phyloP scores from a whole-genome alignment of 2,797 vertebrate genomes.

The Syndactyla subalaris region DNA sequence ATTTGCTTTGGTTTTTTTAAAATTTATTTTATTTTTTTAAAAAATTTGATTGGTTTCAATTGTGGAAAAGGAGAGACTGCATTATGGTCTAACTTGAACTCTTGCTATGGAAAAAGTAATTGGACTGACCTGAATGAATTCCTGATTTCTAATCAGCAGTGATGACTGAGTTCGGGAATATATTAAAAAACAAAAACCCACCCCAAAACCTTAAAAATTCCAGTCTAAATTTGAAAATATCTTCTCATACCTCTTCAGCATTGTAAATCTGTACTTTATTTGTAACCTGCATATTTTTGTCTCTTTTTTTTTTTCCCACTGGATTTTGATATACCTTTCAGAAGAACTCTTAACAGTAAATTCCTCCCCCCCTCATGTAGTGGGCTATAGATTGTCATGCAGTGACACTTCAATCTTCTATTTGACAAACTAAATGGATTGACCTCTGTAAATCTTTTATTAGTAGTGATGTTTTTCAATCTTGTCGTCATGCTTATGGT shows the following conservation, averaged over 20 bases:
- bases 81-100: not conserved
- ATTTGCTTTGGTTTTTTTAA: not conserved
- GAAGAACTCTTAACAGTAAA: not conserved
- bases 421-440: conserved; percentile 26
- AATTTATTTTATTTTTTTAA: not conserved
- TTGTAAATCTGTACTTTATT: not conserved
- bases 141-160: not conserved
- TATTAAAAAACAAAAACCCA: not conserved
- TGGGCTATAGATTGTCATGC: not conserved
- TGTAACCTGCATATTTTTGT: not conserved
- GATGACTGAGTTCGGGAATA: not conserved
- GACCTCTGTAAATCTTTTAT: conserved; percentile 49
- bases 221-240: not conserved
- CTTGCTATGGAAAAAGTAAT: not conserved
- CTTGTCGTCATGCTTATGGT: not conserved
- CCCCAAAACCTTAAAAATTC: not conserved
- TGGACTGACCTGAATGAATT: not conserved
- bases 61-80: not conserved
- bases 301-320: not conserved
- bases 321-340: not conserved
- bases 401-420: not conserved
- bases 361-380: not conserved
- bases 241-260: not conserved
- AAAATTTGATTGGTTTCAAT: not conserved
- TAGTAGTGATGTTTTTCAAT: conserved; percentile 32